phyloP scores from a whole-genome alignment of 2,113 vertebrate species.

The Cyanistes caeruleus region DNA sequence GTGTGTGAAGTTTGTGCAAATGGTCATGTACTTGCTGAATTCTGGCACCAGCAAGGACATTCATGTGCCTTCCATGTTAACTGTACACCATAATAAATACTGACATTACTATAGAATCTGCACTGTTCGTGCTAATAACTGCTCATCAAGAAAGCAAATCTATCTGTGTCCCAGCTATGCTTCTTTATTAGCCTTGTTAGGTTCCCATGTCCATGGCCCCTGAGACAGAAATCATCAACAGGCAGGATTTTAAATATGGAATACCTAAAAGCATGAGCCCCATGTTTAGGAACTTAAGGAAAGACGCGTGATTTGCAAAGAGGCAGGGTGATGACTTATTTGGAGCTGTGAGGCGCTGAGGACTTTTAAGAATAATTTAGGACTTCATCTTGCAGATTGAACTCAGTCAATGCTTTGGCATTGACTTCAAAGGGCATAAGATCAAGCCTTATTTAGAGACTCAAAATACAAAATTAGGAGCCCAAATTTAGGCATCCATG shows the following conservation, averaged over 20 bases:
- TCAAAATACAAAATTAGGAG: conserved; percentile 36
- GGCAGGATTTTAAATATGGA: conserved; percentile 41
- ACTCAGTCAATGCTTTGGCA: conserved; percentile 21
- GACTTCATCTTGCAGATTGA: conserved; percentile 12
- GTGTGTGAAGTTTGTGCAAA: conserved; percentile 34
- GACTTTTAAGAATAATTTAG: conserved; percentile 43
- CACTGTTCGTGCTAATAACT: background rate
- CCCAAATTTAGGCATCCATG: conserved; percentile 14
- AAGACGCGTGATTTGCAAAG: background rate
- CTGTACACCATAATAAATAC: background rate
- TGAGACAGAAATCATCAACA: background rate
- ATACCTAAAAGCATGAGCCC: background rate
- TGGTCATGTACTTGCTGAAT: conserved; percentile 38
- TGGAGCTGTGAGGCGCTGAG: background rate
- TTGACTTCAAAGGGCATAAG: conserved; percentile 32
- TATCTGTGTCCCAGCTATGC: background rate
- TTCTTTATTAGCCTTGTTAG: background rate
- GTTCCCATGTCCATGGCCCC: background rate
- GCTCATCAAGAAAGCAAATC: background rate
- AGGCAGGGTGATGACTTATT: background rate
- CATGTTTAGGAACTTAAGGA: conserved; percentile 1
- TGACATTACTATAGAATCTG: background rate
- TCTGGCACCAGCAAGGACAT: conserved; percentile 4
- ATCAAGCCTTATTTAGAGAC: conserved; percentile 18
- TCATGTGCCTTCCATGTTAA: conserved; percentile 18